phyloP scores from a whole-genome alignment of 2,113 vertebrate genomes.

The human (Homo sapiens) region GRCh38 chr4:67668501-67669000 shows the following conservation, averaged over 20 bases:
- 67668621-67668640: conserved; percentile 94
- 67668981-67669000: background rate
- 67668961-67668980: background rate
- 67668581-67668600: conserved; percentile 95
- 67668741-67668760: background rate
- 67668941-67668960: conserved; percentile 20
- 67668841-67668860: background rate
- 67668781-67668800: background rate
- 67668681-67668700: background rate
- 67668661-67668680: conserved; percentile 91
- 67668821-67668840: background rate
- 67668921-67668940: conserved; percentile 2
- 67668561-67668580: conserved; percentile 90
- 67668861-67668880: background rate
- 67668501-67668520: background rate
- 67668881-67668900: background rate
- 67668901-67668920: background rate
- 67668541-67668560: conserved; percentile 91
- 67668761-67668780: conserved; percentile 37
- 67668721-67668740: background rate
- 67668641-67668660: conserved; percentile 96
- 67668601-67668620: conserved; percentile 94
- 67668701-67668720: background rate
- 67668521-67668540: conserved; percentile 38
- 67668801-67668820: background rate